Percentiles rank a stretch among this genome's conserved stretches.
Conservation (phyloP, 2,888 invertebrate species). For the Eurytoma californica region DNA sequence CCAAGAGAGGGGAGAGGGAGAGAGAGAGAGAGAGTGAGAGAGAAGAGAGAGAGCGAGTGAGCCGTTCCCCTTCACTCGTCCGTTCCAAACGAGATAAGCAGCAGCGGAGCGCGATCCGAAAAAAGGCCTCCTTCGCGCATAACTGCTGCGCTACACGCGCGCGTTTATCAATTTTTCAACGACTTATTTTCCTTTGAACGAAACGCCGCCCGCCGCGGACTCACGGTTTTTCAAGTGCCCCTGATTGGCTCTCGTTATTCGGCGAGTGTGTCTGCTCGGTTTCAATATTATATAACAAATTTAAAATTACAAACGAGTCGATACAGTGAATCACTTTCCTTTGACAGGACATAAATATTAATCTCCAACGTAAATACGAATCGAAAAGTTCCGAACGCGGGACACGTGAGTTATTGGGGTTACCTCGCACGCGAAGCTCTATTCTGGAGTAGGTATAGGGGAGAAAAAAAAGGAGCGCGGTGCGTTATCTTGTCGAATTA, state of each 20-base stretch:
- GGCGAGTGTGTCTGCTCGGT: constrained; percentile 10
- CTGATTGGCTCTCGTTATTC: constrained; percentile 29
- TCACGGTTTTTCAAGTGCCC: constrained; percentile 34
- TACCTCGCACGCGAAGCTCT: constrained; percentile 15
- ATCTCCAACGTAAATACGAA: background rate
- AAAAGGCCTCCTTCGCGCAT: constrained; percentile 13
- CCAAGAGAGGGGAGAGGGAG: constrained; percentile 2
- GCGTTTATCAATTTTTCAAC: constrained; percentile 51
- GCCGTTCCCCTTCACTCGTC: background rate
- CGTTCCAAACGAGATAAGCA: background rate
- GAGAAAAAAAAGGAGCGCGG: background rate
- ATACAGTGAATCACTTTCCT: constrained; percentile 27
- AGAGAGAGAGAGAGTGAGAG: constrained; percentile 4
- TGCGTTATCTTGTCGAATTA: constrained; percentile 26
- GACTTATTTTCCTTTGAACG: constrained; percentile 2
- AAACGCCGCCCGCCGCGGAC: constrained; percentile 1
- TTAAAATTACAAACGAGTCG: constrained; percentile 29
- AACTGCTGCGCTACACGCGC: constrained; percentile 46
- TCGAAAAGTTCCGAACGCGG: constrained; percentile 32
- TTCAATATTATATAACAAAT: background rate
- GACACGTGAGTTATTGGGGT: constrained; percentile 21
- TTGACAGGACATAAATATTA: constrained; percentile 10
- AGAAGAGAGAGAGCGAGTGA: no score
- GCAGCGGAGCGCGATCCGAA: background rate
- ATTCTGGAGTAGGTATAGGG: background rate